Conservation (phyloP, 2,888 invertebrate species). For the Brachyptera risi region DNA sequence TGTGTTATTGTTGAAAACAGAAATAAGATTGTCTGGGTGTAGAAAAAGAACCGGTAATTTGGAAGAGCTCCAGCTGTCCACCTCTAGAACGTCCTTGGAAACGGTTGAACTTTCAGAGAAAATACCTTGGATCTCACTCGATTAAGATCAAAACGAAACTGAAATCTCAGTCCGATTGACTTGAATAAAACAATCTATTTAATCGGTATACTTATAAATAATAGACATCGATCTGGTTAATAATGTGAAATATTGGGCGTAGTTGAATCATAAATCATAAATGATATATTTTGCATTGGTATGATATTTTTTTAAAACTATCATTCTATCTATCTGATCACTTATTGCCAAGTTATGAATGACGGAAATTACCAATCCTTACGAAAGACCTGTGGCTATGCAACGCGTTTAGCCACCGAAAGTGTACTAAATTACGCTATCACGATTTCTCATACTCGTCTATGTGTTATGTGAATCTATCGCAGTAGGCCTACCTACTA, state of each 20-base stretch:
- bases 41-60: constrained; percentile 10
- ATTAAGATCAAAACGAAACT: no score
- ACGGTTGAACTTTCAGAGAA: not conserved
- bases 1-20: constrained; percentile 1
- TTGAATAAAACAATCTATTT: no score
- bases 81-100: not conserved
- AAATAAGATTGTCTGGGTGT: constrained; percentile 8
- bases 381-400: constrained; percentile 3
- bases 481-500: not conserved
- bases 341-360: not conserved
- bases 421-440: constrained; percentile 2
- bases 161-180: no score
- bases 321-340: no score
- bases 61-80: constrained; percentile 6
- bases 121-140: no score
- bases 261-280: no score
- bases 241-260: constrained; percentile 3
- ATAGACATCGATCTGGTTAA: no score
- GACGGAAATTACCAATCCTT: not conserved
- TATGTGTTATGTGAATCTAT: no score
- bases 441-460: no score
- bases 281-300: no score
- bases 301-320: no score
- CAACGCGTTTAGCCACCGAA: constrained; percentile 1
- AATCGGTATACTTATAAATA: no score